phyloP scores from a whole-genome alignment of 1,140 invertebrate genomes.

The Temnothorax longispinosus region DNA sequence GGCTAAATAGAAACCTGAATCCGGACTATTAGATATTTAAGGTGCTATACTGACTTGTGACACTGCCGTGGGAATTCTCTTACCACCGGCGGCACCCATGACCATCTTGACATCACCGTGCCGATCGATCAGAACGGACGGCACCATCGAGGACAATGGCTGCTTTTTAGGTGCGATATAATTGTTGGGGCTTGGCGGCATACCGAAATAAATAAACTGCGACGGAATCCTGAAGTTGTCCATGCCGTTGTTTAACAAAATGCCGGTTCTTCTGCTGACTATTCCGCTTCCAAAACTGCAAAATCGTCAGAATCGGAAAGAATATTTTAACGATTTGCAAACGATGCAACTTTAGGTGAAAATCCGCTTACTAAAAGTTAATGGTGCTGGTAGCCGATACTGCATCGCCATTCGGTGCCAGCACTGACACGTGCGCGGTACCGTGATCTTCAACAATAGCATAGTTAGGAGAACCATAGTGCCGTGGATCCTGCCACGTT shows the following conservation, averaged over 20 bases:
- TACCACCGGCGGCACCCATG: conserved; percentile 96
- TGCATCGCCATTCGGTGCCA: conserved; percentile 95
- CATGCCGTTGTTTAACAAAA: conserved; percentile 97
- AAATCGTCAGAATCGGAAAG: background rate
- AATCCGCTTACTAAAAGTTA: conserved; percentile 93
- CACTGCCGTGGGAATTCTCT: conserved; percentile 94
- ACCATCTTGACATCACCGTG: conserved; percentile 92
- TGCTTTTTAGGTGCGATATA: conserved; percentile 93
- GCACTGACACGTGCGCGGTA: conserved; percentile 95
- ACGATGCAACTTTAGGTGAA: background rate
- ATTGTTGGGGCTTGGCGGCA: conserved; percentile 92
- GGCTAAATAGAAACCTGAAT: background rate
- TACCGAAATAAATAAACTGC: conserved; percentile 91
- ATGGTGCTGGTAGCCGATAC: conserved; percentile 97
- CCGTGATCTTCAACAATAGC: conserved; percentile 89
- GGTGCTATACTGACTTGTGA: conserved; percentile 88
- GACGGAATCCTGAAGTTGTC: conserved; percentile 96
- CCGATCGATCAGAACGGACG: conserved; percentile 92
- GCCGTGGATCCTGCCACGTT: conserved; percentile 89
- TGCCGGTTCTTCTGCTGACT: conserved; percentile 93
- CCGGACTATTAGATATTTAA: background rate
- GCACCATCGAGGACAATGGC: conserved; percentile 96
- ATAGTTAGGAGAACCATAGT: conserved; percentile 89
- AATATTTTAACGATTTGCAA: background rate
- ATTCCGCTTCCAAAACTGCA: conserved; percentile 93